These are phyloP conservation scores for Paramormyrops kingsleyae DNA, from an alignment of 2,113 vertebrate genomes.

Conservation along the genomic window DNA sequence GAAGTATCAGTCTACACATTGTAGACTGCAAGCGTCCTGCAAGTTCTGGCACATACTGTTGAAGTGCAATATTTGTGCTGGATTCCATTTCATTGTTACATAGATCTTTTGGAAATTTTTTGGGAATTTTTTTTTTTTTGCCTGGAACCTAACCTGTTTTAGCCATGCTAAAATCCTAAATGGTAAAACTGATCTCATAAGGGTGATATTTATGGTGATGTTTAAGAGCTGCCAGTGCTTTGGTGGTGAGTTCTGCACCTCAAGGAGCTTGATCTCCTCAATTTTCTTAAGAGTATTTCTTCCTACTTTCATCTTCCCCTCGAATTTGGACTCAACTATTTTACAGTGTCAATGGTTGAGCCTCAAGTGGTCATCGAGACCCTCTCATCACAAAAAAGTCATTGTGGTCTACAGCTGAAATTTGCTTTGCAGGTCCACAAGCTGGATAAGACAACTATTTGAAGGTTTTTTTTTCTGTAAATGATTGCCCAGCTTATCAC, in stretches of 20 bases:
- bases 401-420: neutral
- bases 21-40: neutral
- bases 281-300: neutral
- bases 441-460: conserved; percentile 20
- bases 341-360: neutral
- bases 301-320: neutral
- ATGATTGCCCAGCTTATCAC: neutral
- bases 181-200: neutral
- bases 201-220: neutral
- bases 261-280: neutral
- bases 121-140: neutral
- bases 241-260: neutral
- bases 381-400: neutral
- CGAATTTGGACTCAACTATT: neutral
- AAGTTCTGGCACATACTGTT: neutral
- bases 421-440: conserved; percentile 13
- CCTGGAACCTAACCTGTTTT: neutral
- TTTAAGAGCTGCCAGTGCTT: neutral
- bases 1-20: neutral
- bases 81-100: neutral
- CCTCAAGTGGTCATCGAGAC: neutral
- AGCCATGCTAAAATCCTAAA: neutral
- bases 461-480: neutral
- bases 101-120: neutral
- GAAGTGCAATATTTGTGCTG: neutral